Evolutionary conservation across 2,113 vertebrate genomes (phyloP), one percentile per base, ranked within the genome.

Genomic region (Nesoenas mayeri): DNA sequence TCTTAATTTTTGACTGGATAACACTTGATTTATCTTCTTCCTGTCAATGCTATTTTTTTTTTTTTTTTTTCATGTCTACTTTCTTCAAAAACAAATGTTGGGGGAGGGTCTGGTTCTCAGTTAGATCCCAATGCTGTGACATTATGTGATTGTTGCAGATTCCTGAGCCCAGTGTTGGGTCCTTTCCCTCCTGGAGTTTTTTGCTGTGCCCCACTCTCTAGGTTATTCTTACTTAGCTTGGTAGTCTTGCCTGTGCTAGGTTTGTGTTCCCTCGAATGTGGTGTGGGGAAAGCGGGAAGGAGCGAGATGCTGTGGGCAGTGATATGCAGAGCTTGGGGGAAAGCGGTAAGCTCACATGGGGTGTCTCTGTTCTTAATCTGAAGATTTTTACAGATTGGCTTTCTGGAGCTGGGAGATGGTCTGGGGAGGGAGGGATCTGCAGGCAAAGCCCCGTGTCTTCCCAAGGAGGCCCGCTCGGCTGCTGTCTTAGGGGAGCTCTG

Each of bases 151-250:
- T 67, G 2, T 4, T 62, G 65, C 26, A 47, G 61, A 32, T 80
- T 60, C n/a, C 26, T 22, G 32, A 72, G 51, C 47, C 19, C 25
- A n/a, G 25, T 0, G 1, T 29, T 0, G 5, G 32, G n/a, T 56
- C 28, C 40, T 50, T 67, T 54, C 13, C 25, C 25, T 47, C 53
- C 53, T 64, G 28, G 47, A 54, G 72, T 72, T 54, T 26, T 58
- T 74, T 70, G 22, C 72, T 34, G 7, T 84, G 20, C 11, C 29
- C 19, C 15, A 17, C 10, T 4, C 31, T 56, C 51, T n/a, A 31
- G 14, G 19, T 29, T 8, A 2, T 42, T 22, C 47, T 53, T 38
- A 7, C 1, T 6, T 25, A 47, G 44, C 31, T 50, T 9, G 0
- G 2, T 25, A 19, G 50, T 44, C 22, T 57, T 82, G 70, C n/a